Percentiles rank a stretch among this genome's conserved stretches.
phyloP scores from a whole-genome alignment of 2,113 vertebrate species.

The Emydocephalus ijimae region DNA sequence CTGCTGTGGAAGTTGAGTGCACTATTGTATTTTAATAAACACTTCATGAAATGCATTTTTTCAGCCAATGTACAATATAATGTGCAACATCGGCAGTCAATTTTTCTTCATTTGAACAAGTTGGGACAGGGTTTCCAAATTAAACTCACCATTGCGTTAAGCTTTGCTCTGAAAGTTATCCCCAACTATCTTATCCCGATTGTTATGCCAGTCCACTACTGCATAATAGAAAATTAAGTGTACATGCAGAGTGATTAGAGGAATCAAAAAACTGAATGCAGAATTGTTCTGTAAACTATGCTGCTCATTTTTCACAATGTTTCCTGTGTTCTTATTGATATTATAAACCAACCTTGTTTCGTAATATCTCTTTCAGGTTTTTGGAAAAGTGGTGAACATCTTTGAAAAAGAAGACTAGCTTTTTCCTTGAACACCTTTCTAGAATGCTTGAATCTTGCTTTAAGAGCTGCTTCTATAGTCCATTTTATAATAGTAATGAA shows the following conservation, averaged over 20 bases:
- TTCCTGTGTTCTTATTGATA: not conserved
- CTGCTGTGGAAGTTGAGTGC: not conserved
- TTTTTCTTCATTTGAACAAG: not conserved
- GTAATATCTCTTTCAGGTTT: constrained; percentile 80
- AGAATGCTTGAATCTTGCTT: constrained; percentile 74
- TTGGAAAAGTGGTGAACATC: constrained; percentile 85
- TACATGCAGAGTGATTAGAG: not conserved
- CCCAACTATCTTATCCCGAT: not conserved
- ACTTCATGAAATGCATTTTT: not conserved
- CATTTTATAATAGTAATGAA: constrained; percentile 66
- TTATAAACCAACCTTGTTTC: not conserved
- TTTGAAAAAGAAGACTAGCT: constrained; percentile 86
- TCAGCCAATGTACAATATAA: not conserved
- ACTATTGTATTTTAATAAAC: not conserved
- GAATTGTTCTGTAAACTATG: not conserved
- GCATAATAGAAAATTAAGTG: not conserved
- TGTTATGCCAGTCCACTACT: not conserved
- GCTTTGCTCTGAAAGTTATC: not conserved
- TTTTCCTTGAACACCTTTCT: constrained; percentile 45
- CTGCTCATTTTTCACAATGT: not conserved
- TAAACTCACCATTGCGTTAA: not conserved
- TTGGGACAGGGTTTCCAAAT: not conserved
- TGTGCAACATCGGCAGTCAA: not conserved
- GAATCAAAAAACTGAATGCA: not conserved
- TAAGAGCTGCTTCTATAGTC: constrained; percentile 70